These are phyloP conservation scores for Sebastolobus altivelis DNA, from an alignment of 2,797 vertebrate species.

Conservation along the genomic window DNA sequence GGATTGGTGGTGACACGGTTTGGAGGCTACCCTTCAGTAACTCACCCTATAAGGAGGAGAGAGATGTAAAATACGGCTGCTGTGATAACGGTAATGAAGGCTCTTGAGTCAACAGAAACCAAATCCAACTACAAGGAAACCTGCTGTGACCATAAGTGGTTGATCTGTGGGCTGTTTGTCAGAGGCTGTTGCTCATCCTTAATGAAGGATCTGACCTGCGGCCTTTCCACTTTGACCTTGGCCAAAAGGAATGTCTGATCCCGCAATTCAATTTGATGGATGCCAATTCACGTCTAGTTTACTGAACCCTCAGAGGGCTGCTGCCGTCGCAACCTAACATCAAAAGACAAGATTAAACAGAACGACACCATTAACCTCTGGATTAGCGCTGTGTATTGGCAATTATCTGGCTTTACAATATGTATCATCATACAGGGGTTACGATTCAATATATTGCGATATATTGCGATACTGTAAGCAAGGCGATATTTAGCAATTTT, in stretches of 20 bases:
- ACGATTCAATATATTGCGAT: no score
- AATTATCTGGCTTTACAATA: no score
- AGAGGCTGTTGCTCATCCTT: constrained; percentile 40
- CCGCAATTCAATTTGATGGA: constrained; percentile 7
- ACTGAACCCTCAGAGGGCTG: background rate
- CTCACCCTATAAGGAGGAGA: constrained; percentile 12
- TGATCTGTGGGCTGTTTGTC: constrained; percentile 35
- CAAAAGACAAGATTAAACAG: background rate
- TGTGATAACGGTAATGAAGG: constrained; percentile 29
- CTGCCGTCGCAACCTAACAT: background rate
- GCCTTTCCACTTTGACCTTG: constrained; percentile 63
- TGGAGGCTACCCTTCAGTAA: constrained; percentile 25
- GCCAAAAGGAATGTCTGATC: constrained; percentile 51
- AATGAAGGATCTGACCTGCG: constrained; percentile 55
- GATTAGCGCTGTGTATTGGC: no score
- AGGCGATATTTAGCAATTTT: no score
- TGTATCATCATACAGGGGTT: no score
- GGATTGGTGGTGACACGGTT: constrained; percentile 34
- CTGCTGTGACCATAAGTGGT: background rate
- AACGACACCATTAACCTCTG: background rate
- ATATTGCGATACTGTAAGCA: no score
- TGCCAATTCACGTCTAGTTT: background rate
- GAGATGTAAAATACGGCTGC: constrained; percentile 46
- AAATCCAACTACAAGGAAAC: constrained; percentile 47
- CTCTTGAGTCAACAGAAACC: constrained; percentile 56